Evolutionary conservation across 2,797 vertebrate genomes (phyloP).

Genomic region (Geotrypetes seraphini): DNA sequence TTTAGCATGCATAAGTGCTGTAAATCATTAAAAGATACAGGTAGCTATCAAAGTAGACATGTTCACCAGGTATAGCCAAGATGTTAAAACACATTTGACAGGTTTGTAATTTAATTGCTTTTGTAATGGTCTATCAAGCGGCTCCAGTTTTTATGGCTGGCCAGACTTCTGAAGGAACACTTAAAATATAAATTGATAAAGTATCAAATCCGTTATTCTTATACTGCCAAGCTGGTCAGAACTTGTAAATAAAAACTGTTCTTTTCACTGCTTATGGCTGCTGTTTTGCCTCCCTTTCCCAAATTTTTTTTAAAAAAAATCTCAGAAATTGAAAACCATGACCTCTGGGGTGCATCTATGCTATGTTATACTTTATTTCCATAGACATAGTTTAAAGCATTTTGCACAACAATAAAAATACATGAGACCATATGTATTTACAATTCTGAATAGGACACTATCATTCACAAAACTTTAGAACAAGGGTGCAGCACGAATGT

Average conservation of each 20-base stretch:
- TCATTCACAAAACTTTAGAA: too few species aligned
- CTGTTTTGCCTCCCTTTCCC: too few species aligned
- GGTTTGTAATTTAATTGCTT: constrained; percentile 53
- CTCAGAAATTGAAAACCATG: too few species aligned
- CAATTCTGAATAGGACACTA: too few species aligned
- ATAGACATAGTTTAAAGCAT: too few species aligned
- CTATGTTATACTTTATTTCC: too few species aligned
- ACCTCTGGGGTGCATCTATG: too few species aligned
- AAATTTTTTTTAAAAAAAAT: too few species aligned
- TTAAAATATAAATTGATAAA: constrained; percentile 40
- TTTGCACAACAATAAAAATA: too few species aligned
- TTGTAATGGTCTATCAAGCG: constrained; percentile 61
- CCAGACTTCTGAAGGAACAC: constrained; percentile 40
- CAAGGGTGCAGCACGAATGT: too few species aligned
- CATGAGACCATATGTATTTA: too few species aligned
- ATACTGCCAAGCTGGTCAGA: constrained; percentile 15
- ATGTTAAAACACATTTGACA: constrained; percentile 49
- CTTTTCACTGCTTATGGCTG: constrained; percentile 12
- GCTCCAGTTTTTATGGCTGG: constrained; percentile 52
- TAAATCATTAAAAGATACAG: constrained; percentile 49
- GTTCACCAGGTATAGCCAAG: constrained; percentile 33
- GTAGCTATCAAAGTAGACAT: constrained; percentile 50
- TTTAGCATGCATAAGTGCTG: constrained; percentile 43
- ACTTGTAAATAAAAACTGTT: constrained; percentile 16
- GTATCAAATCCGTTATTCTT: constrained; percentile 33